Evolutionary conservation across 2,113 vertebrate genomes (phyloP), one percentile per base, ranked within the genome.

Genomic region (Dasyprocta punctata): DNA sequence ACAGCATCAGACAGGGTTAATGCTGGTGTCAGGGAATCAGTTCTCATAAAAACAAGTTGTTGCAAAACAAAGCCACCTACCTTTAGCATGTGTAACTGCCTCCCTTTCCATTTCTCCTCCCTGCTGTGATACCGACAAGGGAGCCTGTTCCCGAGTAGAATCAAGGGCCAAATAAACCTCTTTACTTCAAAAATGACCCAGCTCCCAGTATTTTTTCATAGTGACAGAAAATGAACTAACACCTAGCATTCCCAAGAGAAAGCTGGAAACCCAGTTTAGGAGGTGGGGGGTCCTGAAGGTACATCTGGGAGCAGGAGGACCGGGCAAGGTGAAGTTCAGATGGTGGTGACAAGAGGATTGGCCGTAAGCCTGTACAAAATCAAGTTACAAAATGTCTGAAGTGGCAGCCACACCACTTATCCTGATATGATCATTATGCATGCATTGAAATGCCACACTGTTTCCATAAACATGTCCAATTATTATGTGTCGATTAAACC

Each of bases 271-370:
- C 54, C 16, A 1, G 28, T 8, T 24, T n/a, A 22, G 22, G 14
- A 0, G 19, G 13, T 33, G 19, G 30, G 33, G 17, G 33, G 10
- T 3, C 19, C 19, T 4, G 49, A 8, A 1, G 1, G 30, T 8
- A 28, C 67, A 49, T 47, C 58, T 11, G n/a, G 41, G 56, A 89
- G 26, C 1, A 67, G 52, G 17, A 78, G 26, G 28, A 58, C 5
- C 3, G 3, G 20, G 49, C 19, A 20, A 60, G 41, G 58, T 26
- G 17, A 24, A 41, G 41, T 47, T 75, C 2, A 1, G 24, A 28
- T 14, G 41, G 24, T 77, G 73, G 41, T 16, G 0, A 77, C 73
- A 47, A 47, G 38, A 49, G 10, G 49, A 7, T 1, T 41, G 44
- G 5, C 24, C n/a, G 8, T 44, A n/a, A 54, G 13, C 77, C 47